These are phyloP conservation scores for Dolichomitus sp. DNA, from an alignment of 2,888 invertebrate genomes.

Conservation along the genomic window DNA sequence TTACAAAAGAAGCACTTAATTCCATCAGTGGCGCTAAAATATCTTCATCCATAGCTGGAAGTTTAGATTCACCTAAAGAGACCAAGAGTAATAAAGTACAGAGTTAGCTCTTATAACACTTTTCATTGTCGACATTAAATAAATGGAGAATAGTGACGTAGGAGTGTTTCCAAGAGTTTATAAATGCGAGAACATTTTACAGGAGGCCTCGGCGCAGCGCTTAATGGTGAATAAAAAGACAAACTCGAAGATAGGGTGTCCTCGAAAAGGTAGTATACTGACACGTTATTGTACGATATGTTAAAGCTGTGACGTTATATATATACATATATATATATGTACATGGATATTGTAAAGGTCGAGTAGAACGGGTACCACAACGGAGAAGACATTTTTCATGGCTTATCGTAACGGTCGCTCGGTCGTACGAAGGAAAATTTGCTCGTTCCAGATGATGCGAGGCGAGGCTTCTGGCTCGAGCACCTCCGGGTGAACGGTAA, in stretches of 20 bases:
- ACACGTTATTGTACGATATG: slow-evolving; percentile 10
- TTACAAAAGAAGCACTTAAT: slow-evolving; percentile 11
- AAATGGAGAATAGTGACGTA: slow-evolving; percentile 48
- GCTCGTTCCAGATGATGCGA: slow-evolving; percentile 72
- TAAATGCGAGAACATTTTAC: slow-evolving; percentile 48
- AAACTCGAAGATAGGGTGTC: slow-evolving; percentile 43
- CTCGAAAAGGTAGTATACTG: neutral
- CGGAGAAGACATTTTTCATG: slow-evolving; percentile 75
- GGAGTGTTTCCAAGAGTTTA: slow-evolving; percentile 48
- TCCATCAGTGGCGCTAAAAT: slow-evolving; percentile 32
- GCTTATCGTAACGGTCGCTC: slow-evolving; percentile 75
- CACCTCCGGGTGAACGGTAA: slow-evolving; percentile 72
- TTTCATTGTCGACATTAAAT: slow-evolving; percentile 55
- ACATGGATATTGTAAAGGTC: slow-evolving; percentile 36
- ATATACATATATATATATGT: neutral
- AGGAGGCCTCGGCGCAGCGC: slow-evolving; percentile 3
- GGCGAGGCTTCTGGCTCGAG: slow-evolving; percentile 59
- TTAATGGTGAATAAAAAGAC: slow-evolving; percentile 60
- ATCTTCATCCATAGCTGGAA: slow-evolving; percentile 2
- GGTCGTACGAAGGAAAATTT: slow-evolving; percentile 71
- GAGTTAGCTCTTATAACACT: slow-evolving; percentile 50
- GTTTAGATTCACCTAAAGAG: neutral
- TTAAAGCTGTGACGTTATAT: neutral
- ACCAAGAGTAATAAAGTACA: slow-evolving; percentile 1
- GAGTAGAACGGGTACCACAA: slow-evolving; percentile 68